phyloP scores from a whole-genome alignment of 2,797 vertebrate species.

The Alcedo quadribrachys region DNA sequence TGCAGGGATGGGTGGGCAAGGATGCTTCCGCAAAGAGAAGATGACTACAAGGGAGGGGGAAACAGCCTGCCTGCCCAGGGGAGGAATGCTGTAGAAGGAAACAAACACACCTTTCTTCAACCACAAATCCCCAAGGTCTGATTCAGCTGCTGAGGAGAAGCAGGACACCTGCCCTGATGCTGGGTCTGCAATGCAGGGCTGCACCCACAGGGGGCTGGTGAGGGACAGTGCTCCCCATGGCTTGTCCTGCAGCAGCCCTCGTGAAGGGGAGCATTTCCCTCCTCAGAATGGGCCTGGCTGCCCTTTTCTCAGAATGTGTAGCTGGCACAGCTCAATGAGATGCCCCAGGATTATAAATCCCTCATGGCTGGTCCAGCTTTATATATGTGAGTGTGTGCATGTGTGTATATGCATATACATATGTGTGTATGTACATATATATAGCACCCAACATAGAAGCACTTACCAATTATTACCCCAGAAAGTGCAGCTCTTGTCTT shows the following conservation, averaged over 20 bases:
- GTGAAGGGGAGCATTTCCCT: background rate
- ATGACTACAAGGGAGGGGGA: background rate
- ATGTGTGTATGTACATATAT: too few species aligned
- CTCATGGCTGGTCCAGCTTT: background rate
- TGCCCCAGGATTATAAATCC: background rate
- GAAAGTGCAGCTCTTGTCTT: background rate
- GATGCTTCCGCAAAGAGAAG: background rate
- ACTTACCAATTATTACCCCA: background rate
- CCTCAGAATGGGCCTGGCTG: background rate
- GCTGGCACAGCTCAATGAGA: background rate
- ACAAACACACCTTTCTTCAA: background rate
- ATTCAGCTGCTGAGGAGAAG: background rate
- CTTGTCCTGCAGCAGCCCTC: background rate
- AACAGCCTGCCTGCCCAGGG: background rate
- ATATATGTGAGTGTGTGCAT: too few species aligned
- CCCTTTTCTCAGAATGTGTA: background rate
- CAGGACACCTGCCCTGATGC: background rate
- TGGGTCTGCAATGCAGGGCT: background rate
- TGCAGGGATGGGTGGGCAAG: background rate
- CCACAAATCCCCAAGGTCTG: background rate
- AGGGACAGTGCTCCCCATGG: background rate
- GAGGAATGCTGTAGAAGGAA: background rate
- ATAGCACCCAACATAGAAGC: background rate
- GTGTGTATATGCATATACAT: background rate
- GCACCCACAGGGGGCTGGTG: rapidly evolving